Evolutionary conservation across 1,140 invertebrate genomes (phyloP), one percentile per base, ranked within the genome.

Genomic region (Solenopsis fugax): DNA sequence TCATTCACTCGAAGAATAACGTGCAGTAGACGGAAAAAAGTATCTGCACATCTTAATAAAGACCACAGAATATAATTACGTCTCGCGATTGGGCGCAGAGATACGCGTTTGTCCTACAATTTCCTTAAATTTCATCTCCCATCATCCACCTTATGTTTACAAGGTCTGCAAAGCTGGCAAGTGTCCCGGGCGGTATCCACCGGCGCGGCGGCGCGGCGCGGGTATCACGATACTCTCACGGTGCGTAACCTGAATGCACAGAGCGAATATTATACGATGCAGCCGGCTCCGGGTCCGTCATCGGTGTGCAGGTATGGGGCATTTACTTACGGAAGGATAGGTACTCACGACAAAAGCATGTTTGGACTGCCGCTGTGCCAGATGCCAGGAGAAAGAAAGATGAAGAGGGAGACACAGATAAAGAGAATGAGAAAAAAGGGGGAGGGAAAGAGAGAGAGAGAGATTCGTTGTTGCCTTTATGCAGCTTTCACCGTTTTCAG

Each of bases 331-430:
- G 81, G 91, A 91, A 91, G 92, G 90, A 93, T 92, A 89, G 89
- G 86, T 84, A 87, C 86, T 82, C 72, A 52, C 69, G 88, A 94
- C 90, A 93, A 93, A 93, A 93, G 92, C 88, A 73, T 93, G 92
- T 93, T 93, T 94, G 92, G 93, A 92, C 92, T 93, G 92, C 90
- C 87, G 90, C 90, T 92, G 92, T 87, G 92, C 92, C 93, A 94
- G 93, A 94, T 94, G 93, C 91, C 91, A 88, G 37, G 56, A 72
- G 41, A 73, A 71, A 69, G 85, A 87, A 76, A 62, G 45, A 52
- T 50, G 48, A 29, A 84, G 29, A 71, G 77, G 24, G 67, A 93
- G 90, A 91, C 91, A 93, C 88, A 88, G 90, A 85, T 34, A 54
- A 16, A 78, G 41, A 65, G 65, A 80, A 67, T 29, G 37, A 48